A percentile compares a stretch with the other conserved stretches of the same genome.
These are phyloP conservation scores for Anneissia japonica DNA, from an alignment of 35 echinoderm and acorn worm species.

Conservation along the genomic window DNA sequence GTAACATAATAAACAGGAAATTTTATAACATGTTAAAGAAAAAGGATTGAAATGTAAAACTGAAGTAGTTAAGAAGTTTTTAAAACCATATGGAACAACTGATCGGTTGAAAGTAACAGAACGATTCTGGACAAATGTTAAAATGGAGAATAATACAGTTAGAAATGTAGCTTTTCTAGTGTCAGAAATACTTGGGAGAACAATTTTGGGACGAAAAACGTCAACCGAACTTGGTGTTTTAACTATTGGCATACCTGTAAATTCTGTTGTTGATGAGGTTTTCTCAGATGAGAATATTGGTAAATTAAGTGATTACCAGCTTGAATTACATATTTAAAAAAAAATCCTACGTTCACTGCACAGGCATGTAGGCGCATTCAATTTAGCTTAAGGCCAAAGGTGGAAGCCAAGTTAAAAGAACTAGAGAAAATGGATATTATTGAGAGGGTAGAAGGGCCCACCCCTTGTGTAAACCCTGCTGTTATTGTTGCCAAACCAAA, in stretches of 20 bases:
- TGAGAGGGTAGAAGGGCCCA: constrained; percentile 16
- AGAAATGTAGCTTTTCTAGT: constrained; percentile 1
- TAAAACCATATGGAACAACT: constrained; percentile 19
- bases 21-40: constrained; percentile 25
- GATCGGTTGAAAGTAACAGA: constrained; percentile 27
- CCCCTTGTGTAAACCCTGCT: constrained; percentile 3
- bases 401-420: constrained; percentile 45
- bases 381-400: constrained; percentile 20
- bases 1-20: too few species aligned
- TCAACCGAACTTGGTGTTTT: constrained; percentile 1
- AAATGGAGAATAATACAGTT: not conserved
- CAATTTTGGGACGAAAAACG: not conserved
- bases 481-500: constrained; percentile 29
- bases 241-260: too few species aligned
- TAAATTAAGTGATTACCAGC: too few species aligned
- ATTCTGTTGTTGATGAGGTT: too few species aligned
- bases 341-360: too few species aligned
- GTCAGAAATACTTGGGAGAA: not conserved
- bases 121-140: not conserved
- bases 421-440: constrained; percentile 29
- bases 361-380: not conserved
- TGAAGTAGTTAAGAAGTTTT: constrained; percentile 22
- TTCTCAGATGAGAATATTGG: too few species aligned
- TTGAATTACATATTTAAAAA: too few species aligned
- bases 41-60: constrained; percentile 42